Percentiles rank a stretch among this genome's conserved stretches.
Conservation (phyloP, 2,797 vertebrate species). For the Poeciliopsis gracilis region DNA sequence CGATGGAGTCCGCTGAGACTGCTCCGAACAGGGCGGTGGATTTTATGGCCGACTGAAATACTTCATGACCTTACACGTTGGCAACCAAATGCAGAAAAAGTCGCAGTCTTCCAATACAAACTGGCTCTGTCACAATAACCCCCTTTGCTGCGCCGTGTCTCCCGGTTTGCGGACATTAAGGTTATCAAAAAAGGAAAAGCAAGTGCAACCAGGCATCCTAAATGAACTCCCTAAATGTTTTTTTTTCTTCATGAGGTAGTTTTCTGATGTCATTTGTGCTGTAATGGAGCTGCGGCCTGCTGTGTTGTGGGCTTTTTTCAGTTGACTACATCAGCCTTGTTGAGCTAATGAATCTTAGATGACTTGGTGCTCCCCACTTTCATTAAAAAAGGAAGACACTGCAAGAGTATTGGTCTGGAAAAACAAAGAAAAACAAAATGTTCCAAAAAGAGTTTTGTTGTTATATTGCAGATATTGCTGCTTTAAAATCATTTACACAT, state of each 20-base stretch:
- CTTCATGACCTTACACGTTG: slow-evolving; percentile 72
- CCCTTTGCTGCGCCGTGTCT: slow-evolving; percentile 21
- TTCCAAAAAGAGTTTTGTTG: not conserved
- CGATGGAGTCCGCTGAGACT: slow-evolving; percentile 63
- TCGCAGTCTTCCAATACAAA: slow-evolving; percentile 33
- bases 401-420: slow-evolving; percentile 11
- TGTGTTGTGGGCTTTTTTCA: slow-evolving; percentile 54
- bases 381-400: slow-evolving; percentile 48
- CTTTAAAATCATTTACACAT: not conserved
- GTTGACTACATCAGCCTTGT: slow-evolving; percentile 49
- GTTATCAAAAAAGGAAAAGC: slow-evolving; percentile 54
- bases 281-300: slow-evolving; percentile 57
- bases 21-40: slow-evolving; percentile 33
- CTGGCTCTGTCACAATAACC: slow-evolving; percentile 22
- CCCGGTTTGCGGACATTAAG: slow-evolving; percentile 60
- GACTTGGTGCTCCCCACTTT: slow-evolving; percentile 41
- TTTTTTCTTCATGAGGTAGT: slow-evolving; percentile 48
- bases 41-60: slow-evolving; percentile 76
- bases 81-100: slow-evolving; percentile 43
- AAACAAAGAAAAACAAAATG: not conserved
- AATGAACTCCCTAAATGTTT: slow-evolving; percentile 66
- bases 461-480: slow-evolving; percentile 6
- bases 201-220: slow-evolving; percentile 59
- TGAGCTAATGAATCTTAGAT: slow-evolving; percentile 60
- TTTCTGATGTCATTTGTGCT: slow-evolving; percentile 63